Evolutionary conservation across 2,113 vertebrate species (phyloP), one percentile per base, ranked within the genome.

Genomic region (Labeo catla): DNA sequence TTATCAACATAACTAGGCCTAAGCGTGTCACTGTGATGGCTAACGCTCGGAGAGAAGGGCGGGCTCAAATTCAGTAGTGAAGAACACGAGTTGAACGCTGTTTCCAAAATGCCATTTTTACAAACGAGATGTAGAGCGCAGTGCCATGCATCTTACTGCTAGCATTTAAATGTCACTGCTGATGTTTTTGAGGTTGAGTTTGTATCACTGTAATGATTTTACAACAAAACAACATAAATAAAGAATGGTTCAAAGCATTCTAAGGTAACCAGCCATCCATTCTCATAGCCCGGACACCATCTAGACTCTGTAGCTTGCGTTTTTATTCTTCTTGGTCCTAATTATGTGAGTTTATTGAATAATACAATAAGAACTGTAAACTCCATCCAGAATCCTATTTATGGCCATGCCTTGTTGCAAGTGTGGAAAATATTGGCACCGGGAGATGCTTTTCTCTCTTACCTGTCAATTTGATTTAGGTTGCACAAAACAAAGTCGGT

Each of bases 61-160:
- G 34, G 77, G 34, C 43, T 43, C 28, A 36, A 12, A 57, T 57
- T 57, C 50, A 57, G 76, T 78, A n/a, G 36, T 80, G 49, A 77
- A n/a, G 19, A 39, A 73, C 68, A 84, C 11, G 50, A 84, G 82
- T 73, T 68, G 80, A 34, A 70, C 47, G 47, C 43, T 66, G 63
- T 82, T 84, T 84, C 49, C 82, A 72, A 84, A 84, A 84, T 73
- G 82, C 28, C 81, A 83, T 83, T 83, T 83, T 83, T 83, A 70
- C 81, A 83, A 83, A 83, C 23, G 11, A 72, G 81, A 57, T 72
- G 81, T 52, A 36, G 66, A 52, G 43, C 2, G 45, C 49, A 47
- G 59, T 47, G 79, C 79, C 45, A 28, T 81, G 45, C 82, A 84
- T 57, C 52, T 73, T 45, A n/a, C 81, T 52, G 79, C 63, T 70